Evolutionary conservation across 2,888 invertebrate genomes (phyloP), one percentile per base, ranked within the genome.

Genomic region (Noctua comes): DNA sequence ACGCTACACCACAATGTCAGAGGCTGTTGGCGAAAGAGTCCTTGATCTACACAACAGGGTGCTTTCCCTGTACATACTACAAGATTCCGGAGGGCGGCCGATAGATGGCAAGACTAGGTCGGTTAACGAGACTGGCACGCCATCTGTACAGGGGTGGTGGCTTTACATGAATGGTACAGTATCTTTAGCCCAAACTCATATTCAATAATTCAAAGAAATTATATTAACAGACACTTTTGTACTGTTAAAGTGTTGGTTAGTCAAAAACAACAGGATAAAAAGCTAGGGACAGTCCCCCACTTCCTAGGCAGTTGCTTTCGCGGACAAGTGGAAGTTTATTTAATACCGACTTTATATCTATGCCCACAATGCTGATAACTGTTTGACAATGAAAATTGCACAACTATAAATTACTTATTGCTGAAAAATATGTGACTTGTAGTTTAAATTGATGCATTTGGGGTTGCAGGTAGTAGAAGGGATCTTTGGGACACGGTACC

Each of bases 401-500:
- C 0, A 10, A 16, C 10, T 18, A 1, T 16, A 7, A 7, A 7
- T 69, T 13, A 16, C 18, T 18, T 31, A 0, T 62, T 3, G 18
- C 69, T 36, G 13, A 18, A 36, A 48, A 36, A n/a, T 5, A 46
- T 7, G 1, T 69, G 36, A n/a, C 3, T 70, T 68, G 8, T 21
- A 10, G 1, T n/a, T 40, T 3, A 27, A 2, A 40, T 48, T 74
- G 5, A 8, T 75, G 24, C 1, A 51, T 18, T 43, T 80, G 77
- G 27, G 51, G 83, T 94, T 95, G 77, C 90, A 98, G 98, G 98
- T 8, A 98, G 98, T 59, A 97, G 97, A 91, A 97, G 98, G 88
- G 98, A 98, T 94, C 95, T 99, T 62, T 99, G 98, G 98, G 98
- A 98, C 89, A 98, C 98, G 0, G 98, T 98, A n/a, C 98, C 99